Percentiles rank a stretch among this genome's conserved stretches.
Evolutionary conservation across 2,797 vertebrate genomes (phyloP).

Genomic region (Diplodus puntazzo): DNA sequence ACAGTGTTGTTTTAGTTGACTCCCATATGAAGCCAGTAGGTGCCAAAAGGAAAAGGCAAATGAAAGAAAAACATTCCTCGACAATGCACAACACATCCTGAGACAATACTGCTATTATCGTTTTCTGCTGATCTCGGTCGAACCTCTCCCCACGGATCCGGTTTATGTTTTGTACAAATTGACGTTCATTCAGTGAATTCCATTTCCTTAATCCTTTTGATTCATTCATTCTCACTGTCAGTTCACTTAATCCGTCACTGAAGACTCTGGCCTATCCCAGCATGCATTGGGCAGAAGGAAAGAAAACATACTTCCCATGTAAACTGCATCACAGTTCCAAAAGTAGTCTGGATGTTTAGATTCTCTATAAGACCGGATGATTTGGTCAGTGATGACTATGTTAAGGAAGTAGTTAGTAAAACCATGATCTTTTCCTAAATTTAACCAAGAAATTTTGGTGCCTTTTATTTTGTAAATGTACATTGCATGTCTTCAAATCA

Average conservation of each 20-base stretch:
- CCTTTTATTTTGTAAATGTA: too few relatives aligned
- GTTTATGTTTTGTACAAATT: slow-evolving; percentile 4
- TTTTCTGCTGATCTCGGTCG: neutral
- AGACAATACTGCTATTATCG: slow-evolving; percentile 43
- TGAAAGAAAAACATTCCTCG: slow-evolving; percentile 46
- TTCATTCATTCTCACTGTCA: slow-evolving; percentile 25
- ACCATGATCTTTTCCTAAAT: too few relatives aligned
- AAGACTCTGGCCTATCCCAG: slow-evolving; percentile 20
- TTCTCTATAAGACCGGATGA: too few relatives aligned
- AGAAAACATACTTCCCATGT: neutral
- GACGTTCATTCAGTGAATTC: neutral
- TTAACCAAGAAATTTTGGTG: too few relatives aligned
- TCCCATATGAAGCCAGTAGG: slow-evolving; percentile 8
- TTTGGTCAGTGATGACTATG: too few relatives aligned
- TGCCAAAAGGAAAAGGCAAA: slow-evolving; percentile 61
- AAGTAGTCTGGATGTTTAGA: neutral
- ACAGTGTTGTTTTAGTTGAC: too few relatives aligned
- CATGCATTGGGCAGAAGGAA: slow-evolving; percentile 17
- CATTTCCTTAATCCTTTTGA: slow-evolving; percentile 35
- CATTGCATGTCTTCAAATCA: too few relatives aligned
- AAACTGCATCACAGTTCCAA: neutral
- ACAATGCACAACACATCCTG: slow-evolving; percentile 28
- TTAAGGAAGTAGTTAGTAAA: too few relatives aligned
- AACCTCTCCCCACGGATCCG: neutral
- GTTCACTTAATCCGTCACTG: slow-evolving; percentile 11